Base-by-base conservation (phyloP, 2,888 invertebrate species). In the Cerastoderma edule region DNA sequence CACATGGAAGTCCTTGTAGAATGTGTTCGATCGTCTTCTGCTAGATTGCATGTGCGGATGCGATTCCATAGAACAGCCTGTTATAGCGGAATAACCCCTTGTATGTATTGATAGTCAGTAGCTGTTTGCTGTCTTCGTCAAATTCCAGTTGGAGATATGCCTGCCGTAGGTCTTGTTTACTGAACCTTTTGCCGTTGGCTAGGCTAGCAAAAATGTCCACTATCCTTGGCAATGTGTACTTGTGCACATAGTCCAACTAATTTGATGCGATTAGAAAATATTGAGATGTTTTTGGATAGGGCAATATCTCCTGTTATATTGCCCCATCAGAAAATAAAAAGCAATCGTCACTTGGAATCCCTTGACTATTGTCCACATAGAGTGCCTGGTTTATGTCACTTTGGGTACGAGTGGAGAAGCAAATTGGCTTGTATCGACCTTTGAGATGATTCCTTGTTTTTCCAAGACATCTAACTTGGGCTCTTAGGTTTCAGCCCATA, bases 21-120 rank as follows among this genome's bases (percentile, higher is more conserved):
- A 86, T 28, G 2, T 78, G 66, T n/a, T 89, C 88, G 67, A 87
- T 88, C 19, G 80, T 74, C 1, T 78, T 48, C 64, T 87, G 86
- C 50, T 68, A 75, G 39, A 84, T 79, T 0, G 75, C 81, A n/a
- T 81, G 85, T 0, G 77, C 78, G 2, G 83, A 83, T 3, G 78
- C 66, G 0, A 85, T 72, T 22, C 83, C 84, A 67, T 77, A 87
- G 8, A 80, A 75, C 28, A 85, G 27, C n/a, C 87, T 39, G 39
- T 76, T 81, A 53, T 83, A 87, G 3, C 57, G 65, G 54, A 78
- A 83, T 27, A 87, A 67, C 5, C 85, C 87, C 50, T 64, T 68
- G 24, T 70, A 35, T n/a, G 64, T 68, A n/a, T 74, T 74, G n/a
- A 67, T 50, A 1, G 68, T 73, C 27, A 66, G 66, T 39, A 60